phyloP scores from a whole-genome alignment of 1,140 invertebrate genomes.

The Anoplolepis gracilipes region DNA sequence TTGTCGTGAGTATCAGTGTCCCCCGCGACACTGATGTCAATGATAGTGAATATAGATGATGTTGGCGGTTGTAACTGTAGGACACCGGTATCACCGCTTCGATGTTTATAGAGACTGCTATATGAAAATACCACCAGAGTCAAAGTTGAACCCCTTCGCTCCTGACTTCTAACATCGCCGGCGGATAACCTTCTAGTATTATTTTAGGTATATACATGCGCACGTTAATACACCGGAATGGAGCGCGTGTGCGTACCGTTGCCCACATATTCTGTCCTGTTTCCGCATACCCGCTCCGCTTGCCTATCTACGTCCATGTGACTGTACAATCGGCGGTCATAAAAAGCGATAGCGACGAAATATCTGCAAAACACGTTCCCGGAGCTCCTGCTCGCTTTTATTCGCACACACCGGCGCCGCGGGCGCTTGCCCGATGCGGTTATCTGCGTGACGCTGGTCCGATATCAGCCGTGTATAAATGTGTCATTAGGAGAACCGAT shows the following conservation, averaged over 20 bases:
- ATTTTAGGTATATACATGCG: conserved; percentile 68
- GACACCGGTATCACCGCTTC: conserved; percentile 38
- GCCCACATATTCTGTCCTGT: conserved; percentile 39
- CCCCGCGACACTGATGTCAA: not conserved
- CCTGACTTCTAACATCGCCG: conserved; percentile 40
- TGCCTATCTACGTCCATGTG: conserved; percentile 65
- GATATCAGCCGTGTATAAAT: conserved; percentile 68
- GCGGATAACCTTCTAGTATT: conserved; percentile 75
- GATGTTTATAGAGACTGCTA: conserved; percentile 22
- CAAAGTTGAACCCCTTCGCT: not conserved
- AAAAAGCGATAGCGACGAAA: conserved; percentile 71
- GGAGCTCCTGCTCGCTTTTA: conserved; percentile 67
- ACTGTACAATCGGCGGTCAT: conserved; percentile 68
- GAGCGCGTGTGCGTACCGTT: conserved; percentile 25
- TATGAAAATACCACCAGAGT: conserved; percentile 29
- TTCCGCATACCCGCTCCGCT: conserved; percentile 45
- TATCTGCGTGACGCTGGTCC: conserved; percentile 56
- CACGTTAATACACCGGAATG: conserved; percentile 39
- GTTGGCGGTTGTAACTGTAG: conserved; percentile 12
- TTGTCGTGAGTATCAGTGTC: not conserved
- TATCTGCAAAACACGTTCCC: conserved; percentile 68
- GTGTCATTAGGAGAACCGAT: conserved; percentile 59
- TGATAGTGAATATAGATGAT: not conserved
- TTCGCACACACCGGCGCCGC: conserved; percentile 33
- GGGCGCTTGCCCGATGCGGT: conserved; percentile 24